Conservation (phyloP, 2,113 vertebrate species). For the Laterallus jamaicensis region DNA sequence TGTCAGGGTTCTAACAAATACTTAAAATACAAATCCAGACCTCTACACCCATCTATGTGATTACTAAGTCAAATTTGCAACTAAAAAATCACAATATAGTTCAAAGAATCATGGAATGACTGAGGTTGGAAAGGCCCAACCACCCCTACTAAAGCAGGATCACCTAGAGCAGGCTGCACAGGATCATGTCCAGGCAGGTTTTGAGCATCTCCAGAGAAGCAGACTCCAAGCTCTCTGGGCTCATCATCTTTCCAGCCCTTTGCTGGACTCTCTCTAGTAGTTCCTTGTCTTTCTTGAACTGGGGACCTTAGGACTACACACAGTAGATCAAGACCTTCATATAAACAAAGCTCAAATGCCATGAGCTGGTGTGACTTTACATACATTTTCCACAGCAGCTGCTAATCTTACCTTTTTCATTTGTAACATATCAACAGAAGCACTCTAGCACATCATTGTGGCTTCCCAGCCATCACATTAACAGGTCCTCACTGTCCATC, state of each 20-base stretch:
- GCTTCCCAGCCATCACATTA: background rate
- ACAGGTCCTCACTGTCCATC: background rate
- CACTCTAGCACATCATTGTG: background rate
- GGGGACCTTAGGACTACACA: too few relatives aligned
- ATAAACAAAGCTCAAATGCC: background rate
- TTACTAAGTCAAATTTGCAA: background rate
- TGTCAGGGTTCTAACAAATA: background rate
- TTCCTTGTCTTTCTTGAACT: too few relatives aligned
- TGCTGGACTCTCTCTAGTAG: too few relatives aligned
- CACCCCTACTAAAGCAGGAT: too few relatives aligned
- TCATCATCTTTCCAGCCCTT: too few relatives aligned
- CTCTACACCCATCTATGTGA: background rate
- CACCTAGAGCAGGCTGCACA: too few relatives aligned
- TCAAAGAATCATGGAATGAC: background rate
- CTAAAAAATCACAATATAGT: background rate
- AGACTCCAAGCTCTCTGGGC: too few relatives aligned
- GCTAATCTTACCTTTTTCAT: background rate
- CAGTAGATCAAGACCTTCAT: background rate
- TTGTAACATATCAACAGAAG: background rate
- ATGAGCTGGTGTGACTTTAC: background rate
- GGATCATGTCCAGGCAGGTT: too few relatives aligned
- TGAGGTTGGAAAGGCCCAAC: too few relatives aligned
- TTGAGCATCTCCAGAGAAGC: too few relatives aligned
- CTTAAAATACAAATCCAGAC: background rate
- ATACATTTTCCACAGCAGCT: background rate